phyloP scores from a whole-genome alignment of 2,888 invertebrate genomes.

The Exephanes ischioxanthus region DNA sequence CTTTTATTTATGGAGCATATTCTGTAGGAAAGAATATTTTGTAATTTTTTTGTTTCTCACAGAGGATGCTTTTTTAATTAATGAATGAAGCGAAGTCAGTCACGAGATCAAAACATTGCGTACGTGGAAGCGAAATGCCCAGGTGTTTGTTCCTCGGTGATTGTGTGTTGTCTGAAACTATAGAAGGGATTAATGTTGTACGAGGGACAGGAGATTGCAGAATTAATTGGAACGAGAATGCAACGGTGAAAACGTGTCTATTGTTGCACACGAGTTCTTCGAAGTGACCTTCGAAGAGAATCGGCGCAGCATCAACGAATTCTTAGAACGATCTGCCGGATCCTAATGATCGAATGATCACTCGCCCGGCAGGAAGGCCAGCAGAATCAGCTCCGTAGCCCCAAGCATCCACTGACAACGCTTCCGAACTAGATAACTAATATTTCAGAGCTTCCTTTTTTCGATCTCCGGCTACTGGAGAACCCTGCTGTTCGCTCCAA shows the following conservation, averaged over 20 bases:
- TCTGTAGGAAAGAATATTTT: no score
- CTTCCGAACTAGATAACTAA: constrained; percentile 16
- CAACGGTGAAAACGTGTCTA: not conserved
- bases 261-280: constrained; percentile 31
- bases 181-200: not conserved
- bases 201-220: not conserved
- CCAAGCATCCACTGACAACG: constrained; percentile 22
- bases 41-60: no score
- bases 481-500: constrained; percentile 47
- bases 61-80: no score
- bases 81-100: no score
- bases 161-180: no score
- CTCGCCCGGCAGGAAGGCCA: not conserved
- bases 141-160: no score
- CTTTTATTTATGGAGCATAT: no score
- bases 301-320: constrained; percentile 43
- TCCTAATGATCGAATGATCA: constrained; percentile 51
- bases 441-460: constrained; percentile 24
- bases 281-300: constrained; percentile 34
- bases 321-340: constrained; percentile 50
- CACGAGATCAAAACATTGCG: no score
- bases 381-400: constrained; percentile 15
- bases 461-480: constrained; percentile 37
- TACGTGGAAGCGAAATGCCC: no score
- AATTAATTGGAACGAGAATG: constrained; percentile 28